phyloP scores from a whole-genome alignment of 2,797 vertebrate species.

The Craterocephalus amniculus region DNA sequence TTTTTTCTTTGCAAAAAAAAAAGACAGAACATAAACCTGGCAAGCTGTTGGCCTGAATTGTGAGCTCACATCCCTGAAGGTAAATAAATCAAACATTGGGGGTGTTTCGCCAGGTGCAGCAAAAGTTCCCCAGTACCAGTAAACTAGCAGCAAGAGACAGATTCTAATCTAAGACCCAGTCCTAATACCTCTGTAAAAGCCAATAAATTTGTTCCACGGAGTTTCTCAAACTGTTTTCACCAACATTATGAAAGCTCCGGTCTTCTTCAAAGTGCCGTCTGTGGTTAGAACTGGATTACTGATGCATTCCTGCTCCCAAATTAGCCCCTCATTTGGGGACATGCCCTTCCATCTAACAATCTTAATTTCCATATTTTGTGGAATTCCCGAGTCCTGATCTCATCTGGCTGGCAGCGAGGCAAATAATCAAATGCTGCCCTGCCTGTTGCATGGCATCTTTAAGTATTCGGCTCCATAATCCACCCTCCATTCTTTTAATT shows the following conservation, averaged over 20 bases:
- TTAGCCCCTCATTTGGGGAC: slow-evolving; percentile 73
- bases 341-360: slow-evolving; percentile 64
- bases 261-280: slow-evolving; percentile 59
- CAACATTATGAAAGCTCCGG: slow-evolving; percentile 51
- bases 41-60: slow-evolving; percentile 37
- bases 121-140: slow-evolving; percentile 35
- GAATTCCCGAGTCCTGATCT: slow-evolving; percentile 68
- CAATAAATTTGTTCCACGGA: slow-evolving; percentile 64
- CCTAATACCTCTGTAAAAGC: slow-evolving; percentile 41
- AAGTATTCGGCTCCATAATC: slow-evolving; percentile 47
- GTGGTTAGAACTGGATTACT: slow-evolving; percentile 52
- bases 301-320: slow-evolving; percentile 68
- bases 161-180: slow-evolving; percentile 48
- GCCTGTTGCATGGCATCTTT: slow-evolving; percentile 61
- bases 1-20: slow-evolving; percentile 65
- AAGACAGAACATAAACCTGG: slow-evolving; percentile 60
- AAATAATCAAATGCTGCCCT: slow-evolving; percentile 59
- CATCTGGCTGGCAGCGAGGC: slow-evolving; percentile 65
- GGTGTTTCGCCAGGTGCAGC: slow-evolving; percentile 41
- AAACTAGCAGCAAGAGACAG: slow-evolving; percentile 19
- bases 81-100: slow-evolving; percentile 51
- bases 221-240: slow-evolving; percentile 64
- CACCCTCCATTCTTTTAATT: slow-evolving; percentile 58
- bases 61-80: slow-evolving; percentile 52
- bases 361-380: slow-evolving; percentile 76